Base-by-base conservation (phyloP, 1,140 invertebrate genomes). In the Pseudobourletiella spinata region DNA sequence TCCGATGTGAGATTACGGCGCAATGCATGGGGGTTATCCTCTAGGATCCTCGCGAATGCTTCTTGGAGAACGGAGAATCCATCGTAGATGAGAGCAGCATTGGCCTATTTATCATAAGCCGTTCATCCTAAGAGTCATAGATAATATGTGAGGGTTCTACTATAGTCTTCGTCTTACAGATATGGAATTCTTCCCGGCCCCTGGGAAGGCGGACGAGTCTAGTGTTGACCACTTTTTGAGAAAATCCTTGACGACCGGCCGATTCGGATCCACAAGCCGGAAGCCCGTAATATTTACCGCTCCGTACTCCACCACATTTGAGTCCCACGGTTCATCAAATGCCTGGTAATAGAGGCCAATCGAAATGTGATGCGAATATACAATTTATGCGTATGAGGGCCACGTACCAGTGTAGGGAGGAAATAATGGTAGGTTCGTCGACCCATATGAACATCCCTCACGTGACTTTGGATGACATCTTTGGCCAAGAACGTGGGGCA, bases 211-310 rank as follows among this genome's bases (percentile, higher is more conserved):
- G 29, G 32, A 51, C 22, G 65, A 24, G 32, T 70, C 65, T 29
- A 67, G 44, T 11, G 43, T 29, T 1, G 63, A 48, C 59, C 65
- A 65, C 26, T 48, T 50, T 30, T 39, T 59, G 3, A 67, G 28
- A 63, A 70, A 70, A 20, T 91, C 84, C 71, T 84, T 84, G 32
- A 93, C 88, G 65, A 84, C 79, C 67, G 83, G 82, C 69, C 86
- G 80, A 52, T 82, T 82, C 46, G 79, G 81, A 76, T 95, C 89
- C 16, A 95, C 82, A 68, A 96, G 86, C 63, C 89, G 82, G 76
- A 96, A 97, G 25, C 93, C 94, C 1, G 93, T 97, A 65, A 98
- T 91, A 78, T 97, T 97, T 72, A 97, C 87, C 57, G 68, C 68
- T 39, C 65, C 48, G 35, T 64, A 70, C 50, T 70, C 68, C 11